These are phyloP conservation scores for Noctua fimbriata DNA, from an alignment of 2,888 invertebrate genomes.

Conservation along the genomic window DNA sequence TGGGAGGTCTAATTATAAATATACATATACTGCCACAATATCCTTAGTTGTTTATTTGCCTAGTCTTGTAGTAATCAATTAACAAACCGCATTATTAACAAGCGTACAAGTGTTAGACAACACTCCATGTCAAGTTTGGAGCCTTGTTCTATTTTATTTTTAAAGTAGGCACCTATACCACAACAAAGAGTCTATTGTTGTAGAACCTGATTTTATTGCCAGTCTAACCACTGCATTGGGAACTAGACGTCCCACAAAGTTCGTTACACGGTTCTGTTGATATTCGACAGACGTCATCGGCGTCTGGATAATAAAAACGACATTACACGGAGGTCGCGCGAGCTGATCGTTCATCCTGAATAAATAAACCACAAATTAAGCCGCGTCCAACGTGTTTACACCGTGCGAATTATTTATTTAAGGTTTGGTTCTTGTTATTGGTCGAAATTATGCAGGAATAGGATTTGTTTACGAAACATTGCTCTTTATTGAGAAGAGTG, in stretches of 20 bases:
- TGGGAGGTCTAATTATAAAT: too few relatives aligned
- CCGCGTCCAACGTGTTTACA: conserved; percentile 70
- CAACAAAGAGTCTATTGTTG: conserved; percentile 55
- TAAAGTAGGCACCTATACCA: conserved; percentile 12
- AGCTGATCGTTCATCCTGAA: conserved; percentile 73
- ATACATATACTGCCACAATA: background rate
- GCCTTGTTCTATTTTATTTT: conserved; percentile 1
- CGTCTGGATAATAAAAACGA: conserved; percentile 74
- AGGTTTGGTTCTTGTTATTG: conserved; percentile 46
- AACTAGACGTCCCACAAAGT: conserved; percentile 59
- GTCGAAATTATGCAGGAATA: conserved; percentile 35
- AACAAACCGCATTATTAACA: background rate
- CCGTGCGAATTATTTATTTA: conserved; percentile 70
- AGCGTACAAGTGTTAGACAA: background rate
- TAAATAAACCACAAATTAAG: conserved; percentile 75
- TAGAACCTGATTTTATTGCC: conserved; percentile 56
- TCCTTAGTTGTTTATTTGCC: background rate
- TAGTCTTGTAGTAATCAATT: background rate
- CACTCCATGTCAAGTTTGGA: background rate
- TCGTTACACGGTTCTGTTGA: conserved; percentile 51
- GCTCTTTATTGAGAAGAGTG: conserved; percentile 3
- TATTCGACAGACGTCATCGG: conserved; percentile 64
- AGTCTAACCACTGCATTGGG: conserved; percentile 42
- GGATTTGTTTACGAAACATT: conserved; percentile 35
- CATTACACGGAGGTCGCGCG: conserved; percentile 74